Percentiles rank a stretch among this genome's conserved stretches.
Conservation (phyloP, 2,797 vertebrate species). For the Galagoides demidoff region DNA sequence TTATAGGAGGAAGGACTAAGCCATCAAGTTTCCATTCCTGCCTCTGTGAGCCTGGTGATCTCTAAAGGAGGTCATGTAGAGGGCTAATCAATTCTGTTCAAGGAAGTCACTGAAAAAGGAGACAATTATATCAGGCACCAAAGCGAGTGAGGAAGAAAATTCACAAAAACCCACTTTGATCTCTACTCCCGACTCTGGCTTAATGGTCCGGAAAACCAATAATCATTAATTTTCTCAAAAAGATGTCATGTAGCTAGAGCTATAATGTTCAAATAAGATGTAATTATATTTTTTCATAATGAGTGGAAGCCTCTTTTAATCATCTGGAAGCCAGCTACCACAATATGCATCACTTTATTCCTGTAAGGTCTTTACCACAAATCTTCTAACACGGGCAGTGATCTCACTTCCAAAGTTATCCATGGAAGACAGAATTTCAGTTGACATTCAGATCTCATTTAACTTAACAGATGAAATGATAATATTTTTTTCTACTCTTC, state of each 20-base stretch:
- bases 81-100: slow-evolving; percentile 15
- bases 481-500: background rate
- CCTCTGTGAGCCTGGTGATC: background rate
- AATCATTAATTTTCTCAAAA: slow-evolving; percentile 65
- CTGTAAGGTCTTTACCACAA: background rate
- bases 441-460: slow-evolving; percentile 5
- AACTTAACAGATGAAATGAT: background rate
- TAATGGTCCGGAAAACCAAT: slow-evolving; percentile 55
- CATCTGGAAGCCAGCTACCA: slow-evolving; percentile 52
- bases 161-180: slow-evolving; percentile 46
- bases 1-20: background rate
- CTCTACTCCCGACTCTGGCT: slow-evolving; percentile 47
- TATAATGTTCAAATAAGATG: slow-evolving; percentile 28
- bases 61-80: background rate
- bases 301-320: slow-evolving; percentile 43
- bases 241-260: background rate
- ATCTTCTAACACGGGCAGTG: background rate
- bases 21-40: background rate
- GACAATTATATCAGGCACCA: background rate
- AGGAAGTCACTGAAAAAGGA: background rate
- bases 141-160: slow-evolving; percentile 43
- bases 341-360: background rate
- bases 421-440: background rate
- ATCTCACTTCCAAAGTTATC: background rate
- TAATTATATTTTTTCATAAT: slow-evolving; percentile 45